Evolutionary conservation across 2,113 vertebrate species (phyloP).

Genomic region (sheep (Ovis aries)): ARS-UI_Ramb_v3.0 NC_056073.1:9132501-9133000

Average conservation of each 20-base stretch:
- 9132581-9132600: too few species aligned
- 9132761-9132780: neutral
- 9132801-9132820: neutral
- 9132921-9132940: neutral
- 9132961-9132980: neutral
- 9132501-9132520: neutral
- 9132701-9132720: neutral
- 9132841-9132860: neutral
- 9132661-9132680: neutral
- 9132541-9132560: neutral
- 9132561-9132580: neutral
- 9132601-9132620: neutral
- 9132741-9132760: neutral
- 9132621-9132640: neutral
- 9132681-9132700: neutral
- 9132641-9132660: neutral
- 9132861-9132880: neutral
- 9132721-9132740: fast-evolving
- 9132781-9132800: neutral
- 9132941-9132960: neutral
- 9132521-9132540: neutral
- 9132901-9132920: neutral
- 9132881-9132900: neutral
- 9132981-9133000: neutral
- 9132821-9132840: neutral